Percentiles rank a stretch among this genome's conserved stretches.
Evolutionary conservation across 2,113 vertebrate genomes (phyloP).

Genomic region (Tychaedon coryphoeus): DNA sequence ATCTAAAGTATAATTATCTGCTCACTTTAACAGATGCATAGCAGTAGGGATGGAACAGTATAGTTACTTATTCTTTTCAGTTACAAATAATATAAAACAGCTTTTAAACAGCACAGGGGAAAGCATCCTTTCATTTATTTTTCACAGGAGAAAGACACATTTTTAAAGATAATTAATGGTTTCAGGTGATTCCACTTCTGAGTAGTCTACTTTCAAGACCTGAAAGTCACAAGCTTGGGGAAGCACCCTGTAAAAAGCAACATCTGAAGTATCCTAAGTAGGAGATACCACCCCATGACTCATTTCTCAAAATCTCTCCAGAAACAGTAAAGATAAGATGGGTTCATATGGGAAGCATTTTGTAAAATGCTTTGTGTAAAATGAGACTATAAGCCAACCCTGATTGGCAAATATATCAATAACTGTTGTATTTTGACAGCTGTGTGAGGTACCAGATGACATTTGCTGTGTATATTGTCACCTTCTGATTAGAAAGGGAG

Average conservation of each 20-base stretch:
- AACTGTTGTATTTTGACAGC: background rate
- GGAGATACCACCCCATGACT: background rate
- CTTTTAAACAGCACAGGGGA: background rate
- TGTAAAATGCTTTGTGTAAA: background rate
- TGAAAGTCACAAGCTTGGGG: background rate
- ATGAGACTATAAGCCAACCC: background rate
- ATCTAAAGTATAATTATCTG: background rate
- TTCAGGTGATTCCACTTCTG: background rate
- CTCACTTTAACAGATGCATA: background rate
- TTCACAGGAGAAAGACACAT: background rate
- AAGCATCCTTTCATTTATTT: background rate
- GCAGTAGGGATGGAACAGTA: background rate
- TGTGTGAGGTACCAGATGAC: background rate
- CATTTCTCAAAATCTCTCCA: background rate
- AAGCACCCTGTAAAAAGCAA: background rate
- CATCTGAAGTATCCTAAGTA: background rate
- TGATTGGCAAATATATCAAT: background rate
- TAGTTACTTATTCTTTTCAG: background rate
- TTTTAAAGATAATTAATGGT: background rate
- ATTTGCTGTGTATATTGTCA: background rate
- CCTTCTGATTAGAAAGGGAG: background rate
- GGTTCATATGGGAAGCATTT: conserved; percentile 18
- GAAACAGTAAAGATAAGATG: background rate
- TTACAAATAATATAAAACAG: background rate
- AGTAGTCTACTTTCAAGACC: background rate